These are phyloP conservation scores for Mizuhopecten yessoensis DNA, from an alignment of 1,140 invertebrate species.

Conservation along the genomic window DNA sequence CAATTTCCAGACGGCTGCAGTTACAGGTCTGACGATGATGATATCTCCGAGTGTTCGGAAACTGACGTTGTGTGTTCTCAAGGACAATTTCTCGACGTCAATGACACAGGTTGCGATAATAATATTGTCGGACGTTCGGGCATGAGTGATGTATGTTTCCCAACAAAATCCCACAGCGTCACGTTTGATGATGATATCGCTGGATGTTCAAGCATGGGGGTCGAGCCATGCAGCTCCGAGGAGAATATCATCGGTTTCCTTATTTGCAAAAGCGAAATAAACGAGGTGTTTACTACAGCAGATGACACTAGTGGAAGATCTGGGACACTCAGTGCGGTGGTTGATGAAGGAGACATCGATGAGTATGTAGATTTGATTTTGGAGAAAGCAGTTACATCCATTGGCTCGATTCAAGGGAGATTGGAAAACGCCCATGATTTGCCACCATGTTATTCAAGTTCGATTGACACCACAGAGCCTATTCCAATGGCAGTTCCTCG, in stretches of 20 bases:
- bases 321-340: not conserved
- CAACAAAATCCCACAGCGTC: not conserved
- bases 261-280: not conserved
- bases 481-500: not conserved
- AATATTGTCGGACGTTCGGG: not conserved
- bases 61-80: not conserved
- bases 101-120: not conserved
- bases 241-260: not conserved
- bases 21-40: not conserved
- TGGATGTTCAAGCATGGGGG: not conserved
- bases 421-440: not conserved
- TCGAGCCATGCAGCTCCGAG: not conserved
- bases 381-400: not conserved
- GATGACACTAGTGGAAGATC: not conserved
- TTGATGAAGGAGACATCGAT: not conserved
- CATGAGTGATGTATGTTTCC: not conserved
- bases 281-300: not conserved
- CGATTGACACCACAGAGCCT: not conserved
- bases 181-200: not conserved
- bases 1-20: not conserved
- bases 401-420: not conserved
- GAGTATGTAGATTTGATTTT: not conserved
- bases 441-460: not conserved
- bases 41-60: not conserved
- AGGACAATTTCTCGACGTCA: not conserved